Evolutionary conservation across 1,140 invertebrate species (phyloP), one percentile per base, ranked within the genome.

Genomic region (Agrypnia vestita): DNA sequence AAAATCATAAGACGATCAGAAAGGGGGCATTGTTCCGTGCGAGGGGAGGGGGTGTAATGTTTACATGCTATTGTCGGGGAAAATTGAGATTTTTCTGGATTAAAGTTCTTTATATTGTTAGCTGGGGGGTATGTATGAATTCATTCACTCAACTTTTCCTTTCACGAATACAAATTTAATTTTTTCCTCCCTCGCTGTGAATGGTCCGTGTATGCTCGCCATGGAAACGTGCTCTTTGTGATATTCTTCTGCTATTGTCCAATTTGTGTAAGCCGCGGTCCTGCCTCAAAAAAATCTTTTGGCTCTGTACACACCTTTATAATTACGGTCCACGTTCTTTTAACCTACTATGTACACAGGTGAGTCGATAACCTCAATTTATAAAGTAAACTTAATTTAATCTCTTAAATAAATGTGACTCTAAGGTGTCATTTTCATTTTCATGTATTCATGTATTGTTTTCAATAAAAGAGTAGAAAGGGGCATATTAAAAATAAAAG

Each of bases 11-110:
- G 81, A 64, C 81, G 78, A 82, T 82, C 74, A 62, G 75, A 75
- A 78, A 80, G 62, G 47, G 25, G 76, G 73, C 79, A 82, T 82
- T 80, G 81, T 80, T 76, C 74, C 47, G 71, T 25, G 35, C 44
- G 76, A 80, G 43, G 19, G 61, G 17, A 64, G 71, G 71, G 79
- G 76, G 17, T 19, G 19, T 55, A 21, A 80, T 83, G 82, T 83
- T 83, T 83, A 80, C 82, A 78, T 76, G 82, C 72, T 75, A 78
- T 83, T 83, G 82, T 83, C 79, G 53, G 55, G 53, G 79, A 79
- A 83, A 80, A 83, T 80, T 83, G 82, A 80, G 79, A 80, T 83
- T 83, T 83, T 73, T 83, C 76, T 74, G 19, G 71, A 80, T 83
- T 76, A 80, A 69, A 80, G 51, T 75, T 77, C 75, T 64, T 79